A percentile compares a stretch with the other conserved stretches of the same genome.
Conservation (phyloP, 2,797 vertebrate species). For the Parauchenoglanis ngamensis region DNA sequence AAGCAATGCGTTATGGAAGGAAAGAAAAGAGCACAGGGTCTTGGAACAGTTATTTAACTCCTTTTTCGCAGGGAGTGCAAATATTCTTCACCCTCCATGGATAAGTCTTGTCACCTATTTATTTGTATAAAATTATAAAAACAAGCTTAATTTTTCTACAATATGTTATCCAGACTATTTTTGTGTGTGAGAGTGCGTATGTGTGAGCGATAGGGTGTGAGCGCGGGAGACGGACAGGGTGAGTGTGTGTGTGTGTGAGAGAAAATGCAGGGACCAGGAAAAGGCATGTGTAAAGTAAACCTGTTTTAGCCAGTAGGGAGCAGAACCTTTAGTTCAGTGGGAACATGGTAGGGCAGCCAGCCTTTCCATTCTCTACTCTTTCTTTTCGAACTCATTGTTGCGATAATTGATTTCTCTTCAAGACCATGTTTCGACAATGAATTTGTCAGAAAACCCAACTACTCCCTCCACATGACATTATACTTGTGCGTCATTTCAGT, state of each 20-base stretch:
- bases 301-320: constrained; percentile 36
- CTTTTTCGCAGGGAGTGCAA: not conserved
- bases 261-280: not conserved
- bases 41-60: not conserved
- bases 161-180: not conserved
- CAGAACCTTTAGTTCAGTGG: constrained; percentile 36
- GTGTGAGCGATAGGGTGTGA: not conserved
- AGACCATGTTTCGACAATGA: constrained; percentile 32
- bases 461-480: constrained; percentile 43
- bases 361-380: not conserved
- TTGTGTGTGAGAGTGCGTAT: not conserved
- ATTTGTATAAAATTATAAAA: not conserved
- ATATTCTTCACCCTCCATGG: not conserved
- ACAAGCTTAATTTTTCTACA: not conserved
- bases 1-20: constrained; percentile 10
- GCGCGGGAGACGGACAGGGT: not conserved
- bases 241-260: not conserved
- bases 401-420: constrained; percentile 28
- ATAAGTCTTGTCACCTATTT: not conserved
- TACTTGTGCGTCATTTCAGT: constrained; percentile 20
- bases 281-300: constrained; percentile 11
- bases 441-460: constrained; percentile 36
- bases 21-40: not conserved
- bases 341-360: constrained; percentile 25
- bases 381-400: constrained; percentile 15